Conservation (phyloP, 2,888 invertebrate species). For the Griposia aprilina region DNA sequence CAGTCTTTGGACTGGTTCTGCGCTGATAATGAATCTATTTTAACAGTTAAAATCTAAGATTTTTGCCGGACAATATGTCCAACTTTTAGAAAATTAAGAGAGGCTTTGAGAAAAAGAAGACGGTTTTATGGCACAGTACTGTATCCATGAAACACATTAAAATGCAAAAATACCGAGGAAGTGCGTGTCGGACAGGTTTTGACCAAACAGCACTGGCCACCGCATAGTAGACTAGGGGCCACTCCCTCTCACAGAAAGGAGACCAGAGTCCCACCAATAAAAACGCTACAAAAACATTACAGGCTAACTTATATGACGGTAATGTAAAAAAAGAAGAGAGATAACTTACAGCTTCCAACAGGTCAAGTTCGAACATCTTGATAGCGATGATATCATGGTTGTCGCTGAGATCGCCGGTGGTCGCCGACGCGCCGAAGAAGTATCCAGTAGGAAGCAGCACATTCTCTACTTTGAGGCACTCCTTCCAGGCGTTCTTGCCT, state of each 20-base stretch:
- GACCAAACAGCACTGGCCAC: too few relatives aligned
- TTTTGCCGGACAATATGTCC: not conserved
- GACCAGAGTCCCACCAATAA: too few relatives aligned
- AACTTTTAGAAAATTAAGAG: not conserved
- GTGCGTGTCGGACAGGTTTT: too few relatives aligned
- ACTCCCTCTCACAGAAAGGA: too few relatives aligned
- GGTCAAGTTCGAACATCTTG: constrained; percentile 97
- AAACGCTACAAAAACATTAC: too few relatives aligned
- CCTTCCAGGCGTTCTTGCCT: constrained; percentile 97
- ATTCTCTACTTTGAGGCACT: constrained; percentile 97
- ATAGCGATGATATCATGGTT: constrained; percentile 98
- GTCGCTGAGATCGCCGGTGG: constrained; percentile 99
- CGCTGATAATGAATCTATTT: not conserved
- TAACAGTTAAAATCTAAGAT: not conserved
- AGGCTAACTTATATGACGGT: too few relatives aligned
- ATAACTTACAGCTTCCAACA: constrained; percentile 90
- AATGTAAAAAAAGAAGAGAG: not conserved
- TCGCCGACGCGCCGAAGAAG: constrained; percentile 98
- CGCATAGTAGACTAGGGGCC: too few relatives aligned
- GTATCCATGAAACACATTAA: not conserved
- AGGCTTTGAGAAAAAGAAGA: not conserved
- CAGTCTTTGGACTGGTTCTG: not conserved
- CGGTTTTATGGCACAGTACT: not conserved
- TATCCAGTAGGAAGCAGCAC: constrained; percentile 98
- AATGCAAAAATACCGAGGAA: not conserved